Evolutionary conservation across 2,888 invertebrate species (phyloP), one percentile per base, ranked within the genome.

Genomic region (Synergus umbraculus): DNA sequence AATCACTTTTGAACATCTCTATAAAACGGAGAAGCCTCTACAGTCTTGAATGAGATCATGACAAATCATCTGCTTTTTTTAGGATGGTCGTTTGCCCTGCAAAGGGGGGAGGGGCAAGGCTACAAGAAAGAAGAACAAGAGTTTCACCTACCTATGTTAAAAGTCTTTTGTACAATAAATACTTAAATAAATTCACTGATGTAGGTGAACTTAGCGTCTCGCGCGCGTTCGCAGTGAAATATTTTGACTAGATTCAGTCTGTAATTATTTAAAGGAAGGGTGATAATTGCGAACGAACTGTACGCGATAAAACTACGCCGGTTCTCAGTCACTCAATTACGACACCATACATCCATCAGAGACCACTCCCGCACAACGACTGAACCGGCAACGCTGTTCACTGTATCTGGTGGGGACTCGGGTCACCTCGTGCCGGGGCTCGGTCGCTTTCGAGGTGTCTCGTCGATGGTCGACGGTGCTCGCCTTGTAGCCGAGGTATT

Each of bases 351-450:
- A 91, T 92, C 90, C 90, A 91, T 90, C 91, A 85, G 84, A 89
- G 91, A 91, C 92, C 91, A 91, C 91, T 92, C 92, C 92, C 91
- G 91, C 91, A 89, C 92, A 88, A 87, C 89, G 90, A 92, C 91
- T 92, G 92, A 90, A 87, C 89, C 90, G 88, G 89, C 90, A 90
- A 90, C 91, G 88, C 88, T 88, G 86, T 87, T n/a, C 83, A 79
- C 80, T 86, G 86, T 87, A 54, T 54, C 73, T 73, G 73, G 37
- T 87, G 87, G 86, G 86, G 85, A 86, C 85, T 90, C 90, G 90
- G 89, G 78, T 83, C 83, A 85, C 85, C 86, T 90, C 89, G 89
- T 88, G 88, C 87, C 86, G 85, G 88, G 88, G 83, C 83, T 89
- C 88, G 89, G 83, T 43, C 13, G 8, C 41, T 4, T 58, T 84